Conservation (phyloP, 2,797 vertebrate species). For the Chaenodraco wilsoni region DNA sequence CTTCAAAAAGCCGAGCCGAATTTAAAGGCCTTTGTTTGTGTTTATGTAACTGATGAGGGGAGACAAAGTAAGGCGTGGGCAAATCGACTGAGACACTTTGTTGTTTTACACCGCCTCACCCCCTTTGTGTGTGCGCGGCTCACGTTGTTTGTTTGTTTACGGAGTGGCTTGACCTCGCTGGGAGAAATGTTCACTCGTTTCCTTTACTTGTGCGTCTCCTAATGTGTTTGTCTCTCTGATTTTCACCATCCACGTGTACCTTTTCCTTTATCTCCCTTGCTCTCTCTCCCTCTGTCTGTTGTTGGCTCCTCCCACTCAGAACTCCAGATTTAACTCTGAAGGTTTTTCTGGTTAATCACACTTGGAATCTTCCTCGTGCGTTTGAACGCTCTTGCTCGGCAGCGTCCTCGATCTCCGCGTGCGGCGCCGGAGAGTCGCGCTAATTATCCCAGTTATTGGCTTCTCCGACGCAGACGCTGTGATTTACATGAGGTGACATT, state of each 20-base stretch:
- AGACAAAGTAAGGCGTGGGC: constrained; percentile 81
- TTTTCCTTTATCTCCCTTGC: constrained; percentile 30
- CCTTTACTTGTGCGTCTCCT: constrained; percentile 58
- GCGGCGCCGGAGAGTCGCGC: constrained; percentile 54
- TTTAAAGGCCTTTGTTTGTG: constrained; percentile 81
- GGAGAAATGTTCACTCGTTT: constrained; percentile 71
- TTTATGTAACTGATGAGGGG: constrained; percentile 79
- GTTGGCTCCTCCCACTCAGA: constrained; percentile 79
- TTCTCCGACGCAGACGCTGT: constrained; percentile 62
- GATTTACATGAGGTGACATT: constrained; percentile 84
- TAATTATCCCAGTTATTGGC: constrained; percentile 81
- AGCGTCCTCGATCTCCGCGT: constrained; percentile 52
- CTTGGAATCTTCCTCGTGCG: constrained; percentile 62
- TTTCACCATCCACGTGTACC: constrained; percentile 68
- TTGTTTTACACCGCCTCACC: constrained; percentile 76
- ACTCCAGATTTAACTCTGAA: constrained; percentile 75
- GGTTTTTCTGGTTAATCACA: constrained; percentile 72
- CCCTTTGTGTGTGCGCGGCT: constrained; percentile 70
- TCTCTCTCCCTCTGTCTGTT: constrained; percentile 58
- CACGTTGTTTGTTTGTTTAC: constrained; percentile 79
- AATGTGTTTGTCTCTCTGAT: constrained; percentile 71
- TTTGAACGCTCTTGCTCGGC: constrained; percentile 68
- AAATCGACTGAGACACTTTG: constrained; percentile 78
- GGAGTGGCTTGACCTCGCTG: constrained; percentile 74
- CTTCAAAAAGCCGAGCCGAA: constrained; percentile 73